Base-by-base conservation (phyloP, 2,797 vertebrate species). In the Tangara arthus region DNA sequence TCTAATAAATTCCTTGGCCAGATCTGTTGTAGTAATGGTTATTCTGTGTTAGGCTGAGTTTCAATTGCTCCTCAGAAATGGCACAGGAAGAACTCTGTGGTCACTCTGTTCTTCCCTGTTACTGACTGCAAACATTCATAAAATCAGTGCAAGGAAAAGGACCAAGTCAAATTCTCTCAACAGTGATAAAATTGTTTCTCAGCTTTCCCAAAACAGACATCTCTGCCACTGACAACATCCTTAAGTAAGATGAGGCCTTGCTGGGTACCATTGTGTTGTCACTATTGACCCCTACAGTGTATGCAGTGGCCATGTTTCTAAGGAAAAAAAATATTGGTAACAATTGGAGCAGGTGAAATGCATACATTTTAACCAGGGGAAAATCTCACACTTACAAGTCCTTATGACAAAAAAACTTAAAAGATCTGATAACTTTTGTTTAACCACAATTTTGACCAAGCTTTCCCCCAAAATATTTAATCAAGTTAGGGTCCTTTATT, bases 51-150 rank as follows among this genome's bases (percentile, higher is more conserved):
- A 90, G 49, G 56, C 37, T 66, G 80, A 72, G 28, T 60, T 95
- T 82, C 78, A 82, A 52, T 2, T 93, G 69, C 63, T 89, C 70
- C 84, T 92, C 86, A 73, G 70, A 94, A 90, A 70, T 7, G 26
- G 37, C 65, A 90, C 24, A 65, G 75, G 56, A 93, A 81, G 50
- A 72, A 72, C 32, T 82, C 57, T 80, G 42, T 28, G 82, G 57
- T 82, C 78, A 28, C 64, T 83, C 59, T 61, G n/a, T 32, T 73
- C 61, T 61, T 88, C 61, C 37, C 39, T 20, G 26, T 72, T 69
- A 90, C 63, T 1, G 5, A 90, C 56, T 70, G 60, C 9, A 90
- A 93, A 85, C 35, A 52, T 86, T 94, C 37, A 75, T 59, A 89
- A 87, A 70, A 89, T 63, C 61, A 84, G 20, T 18, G 57, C 37